Evolutionary conservation across 2,113 vertebrate genomes (phyloP).

Genomic region (Alethe castanea): DNA sequence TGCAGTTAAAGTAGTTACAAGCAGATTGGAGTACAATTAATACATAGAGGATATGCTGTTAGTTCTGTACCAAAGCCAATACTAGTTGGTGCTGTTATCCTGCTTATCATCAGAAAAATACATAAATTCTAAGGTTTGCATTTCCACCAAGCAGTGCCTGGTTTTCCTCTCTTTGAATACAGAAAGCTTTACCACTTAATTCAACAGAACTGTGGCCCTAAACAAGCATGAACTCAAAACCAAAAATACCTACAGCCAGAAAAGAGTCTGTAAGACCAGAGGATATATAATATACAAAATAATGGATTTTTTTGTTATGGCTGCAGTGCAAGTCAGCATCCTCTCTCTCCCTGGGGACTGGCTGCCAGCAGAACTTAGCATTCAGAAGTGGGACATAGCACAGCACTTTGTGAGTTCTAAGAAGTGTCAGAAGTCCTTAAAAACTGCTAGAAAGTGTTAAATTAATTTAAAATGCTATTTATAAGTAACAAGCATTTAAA

Average conservation of each 20-base stretch:
- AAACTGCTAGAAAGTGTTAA: neutral
- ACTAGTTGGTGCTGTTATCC: neutral
- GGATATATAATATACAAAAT: neutral
- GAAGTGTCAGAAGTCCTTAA: neutral
- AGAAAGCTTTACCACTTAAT: neutral
- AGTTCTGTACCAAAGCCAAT: neutral
- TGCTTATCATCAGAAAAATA: conserved; percentile 1
- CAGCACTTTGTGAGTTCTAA: neutral
- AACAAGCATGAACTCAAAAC: neutral
- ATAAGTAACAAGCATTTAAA: neutral
- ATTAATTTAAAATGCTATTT: neutral
- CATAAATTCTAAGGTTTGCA: neutral
- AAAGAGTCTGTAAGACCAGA: neutral
- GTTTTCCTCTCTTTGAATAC: neutral
- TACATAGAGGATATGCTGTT: neutral
- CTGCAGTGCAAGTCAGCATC: neutral
- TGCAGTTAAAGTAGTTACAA: conserved; percentile 6
- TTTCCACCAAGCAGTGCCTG: neutral
- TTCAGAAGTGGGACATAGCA: neutral
- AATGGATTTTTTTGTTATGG: neutral
- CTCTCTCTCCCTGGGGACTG: neutral
- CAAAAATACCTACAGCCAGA: neutral
- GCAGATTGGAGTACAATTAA: conserved; percentile 41
- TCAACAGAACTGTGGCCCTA: neutral
- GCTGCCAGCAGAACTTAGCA: neutral